Evolutionary conservation across 2,113 vertebrate species (phyloP).

Genomic region (Hemiprocne comata): DNA sequence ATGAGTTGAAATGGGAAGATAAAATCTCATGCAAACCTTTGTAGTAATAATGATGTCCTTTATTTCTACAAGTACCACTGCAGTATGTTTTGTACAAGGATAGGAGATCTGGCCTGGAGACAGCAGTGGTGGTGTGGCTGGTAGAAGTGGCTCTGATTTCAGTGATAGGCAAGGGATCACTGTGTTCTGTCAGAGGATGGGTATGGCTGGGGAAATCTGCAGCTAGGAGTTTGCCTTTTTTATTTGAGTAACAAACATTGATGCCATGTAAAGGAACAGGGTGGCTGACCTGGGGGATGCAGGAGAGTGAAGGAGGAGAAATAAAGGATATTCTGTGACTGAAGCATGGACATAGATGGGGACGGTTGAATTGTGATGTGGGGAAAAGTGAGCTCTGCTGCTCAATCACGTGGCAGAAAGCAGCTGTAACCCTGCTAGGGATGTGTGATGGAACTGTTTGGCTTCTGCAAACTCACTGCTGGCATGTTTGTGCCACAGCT

Average conservation of each 20-base stretch:
- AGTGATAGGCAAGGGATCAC: no score
- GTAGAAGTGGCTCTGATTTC: not conserved
- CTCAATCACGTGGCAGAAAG: not conserved
- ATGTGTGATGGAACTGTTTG: not conserved
- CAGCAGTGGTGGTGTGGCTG: not conserved
- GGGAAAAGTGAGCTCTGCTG: not conserved
- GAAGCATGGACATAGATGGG: accelerated
- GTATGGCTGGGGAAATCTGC: not conserved
- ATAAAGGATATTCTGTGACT: not conserved
- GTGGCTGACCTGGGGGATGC: not conserved
- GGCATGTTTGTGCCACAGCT: not conserved
- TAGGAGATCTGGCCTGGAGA: no score
- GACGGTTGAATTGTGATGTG: no score
- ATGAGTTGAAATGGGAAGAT: not conserved
- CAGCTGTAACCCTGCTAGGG: not conserved
- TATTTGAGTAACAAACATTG: not conserved
- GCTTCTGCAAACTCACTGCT: not conserved
- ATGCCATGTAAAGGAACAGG: not conserved
- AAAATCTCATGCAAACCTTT: not conserved
- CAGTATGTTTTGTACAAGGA: accelerated
- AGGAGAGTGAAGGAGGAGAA: not conserved
- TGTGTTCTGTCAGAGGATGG: not conserved
- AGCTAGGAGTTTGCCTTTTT: not conserved
- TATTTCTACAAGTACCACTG: not conserved
- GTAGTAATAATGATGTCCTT: not conserved